Base-by-base conservation (phyloP, 92 coral and sea anemone genomes). In the Zoanthus gigantus region DNA sequence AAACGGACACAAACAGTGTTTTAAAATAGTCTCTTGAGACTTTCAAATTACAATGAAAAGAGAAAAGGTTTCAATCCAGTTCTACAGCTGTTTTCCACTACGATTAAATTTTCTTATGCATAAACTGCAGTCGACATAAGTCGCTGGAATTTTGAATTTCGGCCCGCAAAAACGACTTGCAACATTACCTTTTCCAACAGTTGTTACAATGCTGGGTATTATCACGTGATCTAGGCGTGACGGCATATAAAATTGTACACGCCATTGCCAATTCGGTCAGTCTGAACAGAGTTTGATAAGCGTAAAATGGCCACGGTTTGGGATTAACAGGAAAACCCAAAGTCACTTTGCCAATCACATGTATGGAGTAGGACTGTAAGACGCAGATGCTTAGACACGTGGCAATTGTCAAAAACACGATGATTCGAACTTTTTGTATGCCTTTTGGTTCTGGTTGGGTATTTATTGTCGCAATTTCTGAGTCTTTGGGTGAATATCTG, bases 201-300 rank as follows among this genome's bases (percentile, higher is more conserved):
- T 11, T 28, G 82, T 54, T 10, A 30, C 45, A 18, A 5, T n/a
- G 0, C 13, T 32, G n/a, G 23, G 66, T 18, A 29, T 1, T 66
- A 45, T 67, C 44, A 67, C 76, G 73, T 31, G 85, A 67, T 46
- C 60, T 18, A 6, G 76, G 85, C 74, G 85, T 81, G 28, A 81
- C 75, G 61, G 85, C 54, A 11, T 65, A 81, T 44, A 81, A 28
- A 23, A 81, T 81, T n/a, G 85, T 81, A 32, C 85, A 66, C 50
- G 85, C 85, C 15, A 81, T 29, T 67, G 85, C 85, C 7, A 81
- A 74, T 81, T 81, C 85, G 23, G 85, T 18, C 16, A 81, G 85
- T 30, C 85, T 81, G 56, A 81, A 81, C 13, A 67, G 7, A 23
- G 74, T 81, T 46, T 81, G 85, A 81, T 65, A 66, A 2, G 58